phyloP scores from a whole-genome alignment of 1,140 invertebrate genomes.

The Rhynchophorus ferrugineus region DNA sequence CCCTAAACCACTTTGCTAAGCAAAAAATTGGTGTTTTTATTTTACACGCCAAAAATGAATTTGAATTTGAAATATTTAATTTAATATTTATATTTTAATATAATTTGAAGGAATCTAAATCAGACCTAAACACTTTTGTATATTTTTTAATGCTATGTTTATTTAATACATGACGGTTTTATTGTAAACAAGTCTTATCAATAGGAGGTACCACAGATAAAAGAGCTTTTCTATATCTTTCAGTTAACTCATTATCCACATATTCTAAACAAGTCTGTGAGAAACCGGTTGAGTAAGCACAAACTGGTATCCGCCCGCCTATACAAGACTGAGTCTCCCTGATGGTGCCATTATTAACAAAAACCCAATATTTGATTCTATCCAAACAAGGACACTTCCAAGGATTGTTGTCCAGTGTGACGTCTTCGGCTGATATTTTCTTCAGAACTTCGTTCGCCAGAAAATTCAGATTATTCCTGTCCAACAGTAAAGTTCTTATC shows the following conservation, averaged over 20 bases:
- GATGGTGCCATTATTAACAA: constrained; percentile 10
- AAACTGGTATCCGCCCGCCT: constrained; percentile 7
- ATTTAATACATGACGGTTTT: too few relatives aligned
- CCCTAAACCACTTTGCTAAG: too few relatives aligned
- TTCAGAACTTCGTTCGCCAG: constrained; percentile 17
- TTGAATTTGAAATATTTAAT: too few relatives aligned
- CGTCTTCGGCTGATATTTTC: constrained; percentile 14
- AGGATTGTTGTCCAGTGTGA: constrained; percentile 19
- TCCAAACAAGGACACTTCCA: constrained; percentile 23
- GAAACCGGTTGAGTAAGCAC: constrained; percentile 4
- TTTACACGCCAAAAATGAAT: too few relatives aligned
- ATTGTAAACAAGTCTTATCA: too few relatives aligned
- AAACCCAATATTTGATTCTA: constrained; percentile 17
- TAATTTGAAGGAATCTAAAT: too few relatives aligned
- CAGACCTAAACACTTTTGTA: too few relatives aligned
- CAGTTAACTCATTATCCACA: constrained; percentile 10
- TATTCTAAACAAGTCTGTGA: constrained; percentile 14
- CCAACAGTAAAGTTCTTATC: constrained; percentile 14
- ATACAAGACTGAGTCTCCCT: neutral
- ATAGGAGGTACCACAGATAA: too few relatives aligned
- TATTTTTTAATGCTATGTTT: too few relatives aligned
- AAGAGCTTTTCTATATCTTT: too few relatives aligned
- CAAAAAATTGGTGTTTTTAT: too few relatives aligned
- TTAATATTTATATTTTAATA: too few relatives aligned
- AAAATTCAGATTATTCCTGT: constrained; percentile 22